A percentile compares a stretch with the other conserved stretches of the same genome.
Evolutionary conservation across 23 tunicate species (phyloP).

Genomic region (Oikopleura vanhoeffeni): DNA sequence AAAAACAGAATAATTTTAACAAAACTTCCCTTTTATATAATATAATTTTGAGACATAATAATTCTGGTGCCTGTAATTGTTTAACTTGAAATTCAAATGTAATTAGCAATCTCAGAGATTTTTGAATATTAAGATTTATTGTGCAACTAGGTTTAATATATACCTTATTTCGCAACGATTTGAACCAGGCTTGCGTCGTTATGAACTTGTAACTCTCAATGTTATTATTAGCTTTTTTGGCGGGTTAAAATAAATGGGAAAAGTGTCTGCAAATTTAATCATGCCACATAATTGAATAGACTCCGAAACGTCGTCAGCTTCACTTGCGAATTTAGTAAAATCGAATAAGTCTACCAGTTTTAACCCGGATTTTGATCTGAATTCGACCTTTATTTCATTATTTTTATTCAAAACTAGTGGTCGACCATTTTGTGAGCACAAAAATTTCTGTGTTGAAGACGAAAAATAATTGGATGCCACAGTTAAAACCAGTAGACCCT

Average conservation of each 20-base stretch:
- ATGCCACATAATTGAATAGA: constrained; percentile 1
- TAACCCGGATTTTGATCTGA: background rate
- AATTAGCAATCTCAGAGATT: too few relatives aligned
- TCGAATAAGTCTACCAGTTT: background rate
- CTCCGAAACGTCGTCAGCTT: background rate
- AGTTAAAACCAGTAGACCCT: constrained; percentile 58
- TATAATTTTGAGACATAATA: too few relatives aligned
- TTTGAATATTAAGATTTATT: too few relatives aligned
- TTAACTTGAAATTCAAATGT: too few relatives aligned
- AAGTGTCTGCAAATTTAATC: background rate
- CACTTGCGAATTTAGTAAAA: too few relatives aligned
- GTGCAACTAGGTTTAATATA: too few relatives aligned
- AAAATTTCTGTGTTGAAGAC: constrained; percentile 37
- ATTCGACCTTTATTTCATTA: constrained; percentile 18
- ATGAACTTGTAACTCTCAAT: background rate
- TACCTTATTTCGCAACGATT: background rate
- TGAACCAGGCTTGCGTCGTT: background rate
- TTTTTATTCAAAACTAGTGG: constrained; percentile 55
- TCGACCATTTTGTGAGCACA: constrained; percentile 78
- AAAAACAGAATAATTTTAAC: too few relatives aligned
- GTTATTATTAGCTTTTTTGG: background rate
- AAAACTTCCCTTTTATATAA: too few relatives aligned
- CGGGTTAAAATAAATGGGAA: background rate
- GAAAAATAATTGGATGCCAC: constrained; percentile 79
- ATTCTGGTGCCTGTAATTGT: too few relatives aligned